Evolutionary conservation across 1,140 invertebrate species (phyloP).

Genomic region (Ruditapes philippinarum): DNA sequence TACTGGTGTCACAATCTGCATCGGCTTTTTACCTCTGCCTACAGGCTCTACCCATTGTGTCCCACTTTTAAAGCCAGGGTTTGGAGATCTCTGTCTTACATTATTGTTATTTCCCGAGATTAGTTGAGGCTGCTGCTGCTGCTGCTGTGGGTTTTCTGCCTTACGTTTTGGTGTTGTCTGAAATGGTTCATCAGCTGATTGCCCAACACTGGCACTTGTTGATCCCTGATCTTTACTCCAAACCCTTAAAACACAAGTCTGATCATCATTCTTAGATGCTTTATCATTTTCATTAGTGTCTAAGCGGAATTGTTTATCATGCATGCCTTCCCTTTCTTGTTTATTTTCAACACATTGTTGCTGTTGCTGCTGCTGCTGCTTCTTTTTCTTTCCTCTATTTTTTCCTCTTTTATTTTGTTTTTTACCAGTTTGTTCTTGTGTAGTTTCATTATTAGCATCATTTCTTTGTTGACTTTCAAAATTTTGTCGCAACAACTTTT

Average conservation of each 20-base stretch:
- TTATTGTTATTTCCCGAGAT: not conserved
- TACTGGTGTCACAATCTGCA: constrained; percentile 45
- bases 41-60: not conserved
- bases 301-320: constrained; percentile 35
- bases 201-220: not conserved
- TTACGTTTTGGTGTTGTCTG: constrained; percentile 30
- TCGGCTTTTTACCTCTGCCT: not conserved
- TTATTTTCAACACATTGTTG: not conserved
- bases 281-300: constrained; percentile 24
- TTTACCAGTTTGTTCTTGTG: not conserved
- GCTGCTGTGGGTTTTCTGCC: not conserved
- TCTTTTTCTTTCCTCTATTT: constrained; percentile 38
- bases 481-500: constrained; percentile 69
- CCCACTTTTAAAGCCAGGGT: not conserved
- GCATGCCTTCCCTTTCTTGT: not conserved
- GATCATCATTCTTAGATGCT: constrained; percentile 60
- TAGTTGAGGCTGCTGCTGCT: not conserved
- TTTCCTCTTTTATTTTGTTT: constrained; percentile 30
- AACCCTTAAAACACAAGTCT: constrained; percentile 73
- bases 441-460: not conserved
- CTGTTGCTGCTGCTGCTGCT: constrained; percentile 36
- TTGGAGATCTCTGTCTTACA: constrained; percentile 36
- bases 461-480: constrained; percentile 59
- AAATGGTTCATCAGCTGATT: not conserved
- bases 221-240: constrained; percentile 34